Conservation (phyloP, 2,797 vertebrate genomes). For the Lepus oiostolus region DNA sequence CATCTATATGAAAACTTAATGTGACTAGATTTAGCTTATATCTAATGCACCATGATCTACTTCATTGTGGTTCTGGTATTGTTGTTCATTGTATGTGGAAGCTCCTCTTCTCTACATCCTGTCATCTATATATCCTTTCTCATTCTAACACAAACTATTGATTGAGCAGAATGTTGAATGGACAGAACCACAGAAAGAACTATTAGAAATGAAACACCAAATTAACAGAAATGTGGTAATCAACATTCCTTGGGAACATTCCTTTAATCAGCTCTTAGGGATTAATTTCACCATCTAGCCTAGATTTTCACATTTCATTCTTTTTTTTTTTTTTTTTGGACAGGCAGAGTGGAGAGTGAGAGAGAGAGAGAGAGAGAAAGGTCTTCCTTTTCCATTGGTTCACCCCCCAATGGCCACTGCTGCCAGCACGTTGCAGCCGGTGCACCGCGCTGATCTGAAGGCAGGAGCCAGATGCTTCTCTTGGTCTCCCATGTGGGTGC, state of each 20-base stretch:
- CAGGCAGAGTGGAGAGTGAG: too few relatives aligned
- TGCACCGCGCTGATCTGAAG: too few relatives aligned
- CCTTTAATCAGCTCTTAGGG: not conserved
- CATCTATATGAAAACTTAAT: not conserved
- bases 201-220: not conserved
- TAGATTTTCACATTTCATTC: not conserved
- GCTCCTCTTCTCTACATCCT: not conserved
- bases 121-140: not conserved
- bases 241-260: not conserved
- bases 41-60: not conserved
- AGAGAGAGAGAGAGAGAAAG: too few relatives aligned
- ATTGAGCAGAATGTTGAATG: not conserved
- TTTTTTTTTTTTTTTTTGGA: too few relatives aligned
- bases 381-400: too few relatives aligned
- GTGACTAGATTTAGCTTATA: not conserved
- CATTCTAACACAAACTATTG: constrained; percentile 2
- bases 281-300: not conserved
- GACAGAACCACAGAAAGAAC: not conserved
- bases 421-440: too few relatives aligned
- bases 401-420: too few relatives aligned
- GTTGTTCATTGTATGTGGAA: not conserved
- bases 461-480: too few relatives aligned
- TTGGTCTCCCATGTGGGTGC: too few relatives aligned
- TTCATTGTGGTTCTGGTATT: not conserved
- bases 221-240: constrained; percentile 10